Evolutionary conservation across 1,140 invertebrate species (phyloP).

Genomic region (Portunus trituberculatus): DNA sequence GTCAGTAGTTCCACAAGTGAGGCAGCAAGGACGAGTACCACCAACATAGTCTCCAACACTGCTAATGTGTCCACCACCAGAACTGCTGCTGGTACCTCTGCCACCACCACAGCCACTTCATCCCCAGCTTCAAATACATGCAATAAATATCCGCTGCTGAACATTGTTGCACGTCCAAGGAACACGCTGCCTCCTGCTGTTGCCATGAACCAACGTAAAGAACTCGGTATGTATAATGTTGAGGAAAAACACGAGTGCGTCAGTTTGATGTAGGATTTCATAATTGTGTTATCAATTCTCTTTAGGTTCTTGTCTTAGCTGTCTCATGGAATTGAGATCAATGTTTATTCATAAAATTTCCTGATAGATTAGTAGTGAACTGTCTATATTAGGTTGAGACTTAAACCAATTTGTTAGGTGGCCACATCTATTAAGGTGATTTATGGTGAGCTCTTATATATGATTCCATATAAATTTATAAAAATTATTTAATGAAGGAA

Average conservation of each 20-base stretch:
- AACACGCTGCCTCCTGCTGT: conserved; percentile 63
- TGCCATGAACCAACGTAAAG: conserved; percentile 65
- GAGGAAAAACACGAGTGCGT: too few relatives aligned
- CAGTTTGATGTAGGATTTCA: background rate
- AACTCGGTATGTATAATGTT: conserved; percentile 58
- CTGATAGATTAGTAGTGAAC: too few relatives aligned
- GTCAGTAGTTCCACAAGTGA: background rate
- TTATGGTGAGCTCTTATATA: too few relatives aligned
- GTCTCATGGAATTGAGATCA: too few relatives aligned
- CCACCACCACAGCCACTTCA: background rate
- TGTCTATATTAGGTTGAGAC: too few relatives aligned
- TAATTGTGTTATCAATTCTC: background rate
- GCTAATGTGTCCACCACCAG: background rate
- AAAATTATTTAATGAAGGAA: too few relatives aligned
- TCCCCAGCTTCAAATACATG: background rate
- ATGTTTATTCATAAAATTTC: too few relatives aligned
- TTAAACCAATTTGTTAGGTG: too few relatives aligned
- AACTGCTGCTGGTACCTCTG: too few relatives aligned
- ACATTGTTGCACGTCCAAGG: conserved; percentile 57
- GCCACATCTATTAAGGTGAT: too few relatives aligned
- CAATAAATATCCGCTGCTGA: conserved; percentile 42
- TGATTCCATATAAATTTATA: too few relatives aligned
- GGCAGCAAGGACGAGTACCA: background rate
- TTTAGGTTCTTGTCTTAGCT: background rate
- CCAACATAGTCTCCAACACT: background rate